Percentiles rank a stretch among this genome's conserved stretches.
Conservation (phyloP, 1,140 invertebrate species). For the Scaptomyza montana region DNA sequence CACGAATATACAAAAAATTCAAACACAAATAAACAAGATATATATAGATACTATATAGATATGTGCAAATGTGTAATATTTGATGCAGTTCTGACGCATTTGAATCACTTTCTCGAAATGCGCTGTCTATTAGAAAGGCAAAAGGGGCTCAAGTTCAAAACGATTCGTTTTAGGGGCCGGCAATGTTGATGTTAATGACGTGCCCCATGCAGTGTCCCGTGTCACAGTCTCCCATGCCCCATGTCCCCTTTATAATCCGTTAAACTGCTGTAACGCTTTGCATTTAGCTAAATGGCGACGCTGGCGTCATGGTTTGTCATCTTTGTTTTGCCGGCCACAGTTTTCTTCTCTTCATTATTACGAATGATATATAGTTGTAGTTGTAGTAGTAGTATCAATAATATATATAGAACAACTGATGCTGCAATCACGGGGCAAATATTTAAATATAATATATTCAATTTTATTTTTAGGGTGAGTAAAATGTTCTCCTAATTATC, state of each 20-base stretch:
- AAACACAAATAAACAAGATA: constrained; percentile 7
- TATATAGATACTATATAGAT: constrained; percentile 24
- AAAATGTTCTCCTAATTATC: too few species aligned
- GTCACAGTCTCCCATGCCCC: too few species aligned
- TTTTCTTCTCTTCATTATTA: constrained; percentile 25
- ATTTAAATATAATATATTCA: too few species aligned
- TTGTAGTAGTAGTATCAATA: too few species aligned
- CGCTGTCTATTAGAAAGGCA: constrained; percentile 3
- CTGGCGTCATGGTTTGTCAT: constrained; percentile 68
- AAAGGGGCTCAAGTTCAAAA: constrained; percentile 32
- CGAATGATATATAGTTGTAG: background rate
- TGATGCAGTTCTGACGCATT: constrained; percentile 57
- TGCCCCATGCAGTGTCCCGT: constrained; percentile 33
- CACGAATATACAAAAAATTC: background rate
- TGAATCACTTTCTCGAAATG: constrained; percentile 28
- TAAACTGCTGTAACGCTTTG: constrained; percentile 58
- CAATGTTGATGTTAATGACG: constrained; percentile 38
- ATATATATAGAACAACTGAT: background rate
- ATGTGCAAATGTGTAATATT: constrained; percentile 6
- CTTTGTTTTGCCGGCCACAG: constrained; percentile 15
- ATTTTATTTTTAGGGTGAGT: too few species aligned
- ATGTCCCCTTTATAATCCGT: constrained; percentile 39
- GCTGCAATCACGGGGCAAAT: too few species aligned
- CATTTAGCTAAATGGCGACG: constrained; percentile 61
- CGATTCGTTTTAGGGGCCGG: constrained; percentile 22